Evolutionary conservation across 2,888 invertebrate species (phyloP).

Genomic region (Chaetoderma sp.): DNA sequence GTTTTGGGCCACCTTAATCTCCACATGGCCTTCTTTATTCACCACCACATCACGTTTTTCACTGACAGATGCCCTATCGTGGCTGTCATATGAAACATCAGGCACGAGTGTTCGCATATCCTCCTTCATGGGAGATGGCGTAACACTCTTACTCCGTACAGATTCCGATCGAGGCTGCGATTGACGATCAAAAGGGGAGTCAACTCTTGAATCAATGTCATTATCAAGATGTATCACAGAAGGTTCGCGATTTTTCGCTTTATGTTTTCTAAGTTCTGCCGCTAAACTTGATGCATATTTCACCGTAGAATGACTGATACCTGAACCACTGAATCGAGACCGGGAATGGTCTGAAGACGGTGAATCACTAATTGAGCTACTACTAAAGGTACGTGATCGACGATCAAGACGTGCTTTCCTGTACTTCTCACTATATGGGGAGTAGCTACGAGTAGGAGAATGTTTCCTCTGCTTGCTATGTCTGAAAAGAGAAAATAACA

Average conservation of each 20-base stretch:
- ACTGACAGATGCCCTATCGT: no score
- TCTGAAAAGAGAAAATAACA: background rate
- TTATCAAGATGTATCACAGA: background rate
- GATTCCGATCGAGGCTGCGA: no score
- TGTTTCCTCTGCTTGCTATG: no score
- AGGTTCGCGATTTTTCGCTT: slow-evolving; percentile 67
- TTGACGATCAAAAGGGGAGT: no score
- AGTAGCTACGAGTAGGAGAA: no score
- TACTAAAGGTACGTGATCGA: background rate
- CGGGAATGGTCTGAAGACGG: background rate
- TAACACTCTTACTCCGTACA: no score
- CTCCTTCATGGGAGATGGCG: no score
- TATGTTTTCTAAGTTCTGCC: slow-evolving; percentile 66
- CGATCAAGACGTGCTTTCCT: background rate
- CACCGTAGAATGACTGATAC: slow-evolving; percentile 42
- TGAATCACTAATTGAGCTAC: background rate
- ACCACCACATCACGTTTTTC: no score
- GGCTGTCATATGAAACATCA: no score
- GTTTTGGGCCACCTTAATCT: no score
- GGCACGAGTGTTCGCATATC: no score
- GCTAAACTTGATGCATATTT: slow-evolving; percentile 65
- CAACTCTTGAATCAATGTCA: background rate
- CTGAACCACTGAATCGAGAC: slow-evolving; percentile 33
- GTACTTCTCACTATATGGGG: background rate
- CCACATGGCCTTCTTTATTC: no score